These are phyloP conservation scores for Acanthosepion esculentum DNA, from an alignment of 2,888 invertebrate genomes.

Conservation along the genomic window DNA sequence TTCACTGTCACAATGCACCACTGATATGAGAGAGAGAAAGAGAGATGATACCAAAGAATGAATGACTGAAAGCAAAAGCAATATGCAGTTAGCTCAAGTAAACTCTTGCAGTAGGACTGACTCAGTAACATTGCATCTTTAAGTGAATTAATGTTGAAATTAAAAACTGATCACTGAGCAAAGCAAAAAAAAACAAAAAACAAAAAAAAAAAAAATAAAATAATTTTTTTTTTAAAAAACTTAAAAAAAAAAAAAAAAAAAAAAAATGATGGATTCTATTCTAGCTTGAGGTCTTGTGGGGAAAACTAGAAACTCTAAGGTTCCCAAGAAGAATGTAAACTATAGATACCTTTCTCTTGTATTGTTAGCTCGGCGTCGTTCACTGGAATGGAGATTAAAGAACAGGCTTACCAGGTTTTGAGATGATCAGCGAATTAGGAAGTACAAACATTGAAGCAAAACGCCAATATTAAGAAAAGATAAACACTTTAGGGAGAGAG, in stretches of 20 bases:
- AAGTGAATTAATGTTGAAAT: too few species aligned
- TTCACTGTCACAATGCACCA: too few species aligned
- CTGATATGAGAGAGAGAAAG: too few species aligned
- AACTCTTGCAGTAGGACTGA: too few species aligned
- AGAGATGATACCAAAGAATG: too few species aligned
- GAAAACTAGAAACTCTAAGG: neutral
- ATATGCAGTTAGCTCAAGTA: too few species aligned
- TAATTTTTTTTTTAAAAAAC: too few species aligned
- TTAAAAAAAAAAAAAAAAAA: neutral
- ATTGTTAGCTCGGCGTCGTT: conserved; percentile 33
- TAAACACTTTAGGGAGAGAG: neutral
- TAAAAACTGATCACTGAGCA: too few species aligned
- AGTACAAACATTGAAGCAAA: neutral
- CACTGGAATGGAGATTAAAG: conserved; percentile 23
- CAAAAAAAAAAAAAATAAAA: too few species aligned
- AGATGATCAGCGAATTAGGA: neutral
- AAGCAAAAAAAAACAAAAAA: too few species aligned
- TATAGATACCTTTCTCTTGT: conserved; percentile 33
- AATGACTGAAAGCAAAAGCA: too few species aligned
- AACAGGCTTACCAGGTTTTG: conserved; percentile 33
- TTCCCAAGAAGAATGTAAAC: conserved; percentile 23
- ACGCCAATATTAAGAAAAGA: neutral
- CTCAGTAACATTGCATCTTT: too few species aligned
- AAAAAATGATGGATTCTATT: conserved; percentile 14
- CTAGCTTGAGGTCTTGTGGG: neutral